Evolutionary conservation across 2,888 invertebrate genomes (phyloP).

Genomic region (Caenorhabditis drosophilae): DNA sequence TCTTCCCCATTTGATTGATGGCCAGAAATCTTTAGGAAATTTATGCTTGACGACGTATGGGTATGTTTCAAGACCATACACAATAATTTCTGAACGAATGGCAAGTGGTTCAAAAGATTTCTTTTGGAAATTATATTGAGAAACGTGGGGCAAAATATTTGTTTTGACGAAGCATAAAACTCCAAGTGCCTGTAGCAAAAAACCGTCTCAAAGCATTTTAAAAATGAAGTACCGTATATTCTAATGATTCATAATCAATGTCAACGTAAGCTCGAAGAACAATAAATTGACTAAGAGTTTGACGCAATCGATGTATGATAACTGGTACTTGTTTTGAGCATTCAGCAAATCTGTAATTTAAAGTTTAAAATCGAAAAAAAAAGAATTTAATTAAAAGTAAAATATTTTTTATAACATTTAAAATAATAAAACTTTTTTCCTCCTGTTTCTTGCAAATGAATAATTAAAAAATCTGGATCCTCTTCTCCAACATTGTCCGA

Average conservation of each 20-base stretch:
- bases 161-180: conserved; percentile 55
- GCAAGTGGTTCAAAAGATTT: conserved; percentile 33
- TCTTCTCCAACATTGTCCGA: conserved; percentile 43
- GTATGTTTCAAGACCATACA: conserved; percentile 42
- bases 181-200: conserved; percentile 57
- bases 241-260: conserved; percentile 54
- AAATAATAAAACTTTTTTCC: conserved; percentile 52
- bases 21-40: conserved; percentile 66
- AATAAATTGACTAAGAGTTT: conserved; percentile 44
- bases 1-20: conserved; percentile 63
- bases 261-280: conserved; percentile 55
- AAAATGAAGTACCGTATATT: conserved; percentile 54
- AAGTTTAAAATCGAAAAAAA: no score
- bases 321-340: conserved; percentile 53
- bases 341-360: conserved; percentile 37
- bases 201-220: no score
- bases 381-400: no score
- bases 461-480: conserved; percentile 47
- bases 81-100: conserved; percentile 33
- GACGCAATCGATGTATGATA: conserved; percentile 49
- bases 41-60: conserved; percentile 59
- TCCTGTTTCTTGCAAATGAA: conserved; percentile 66
- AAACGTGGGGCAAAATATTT: conserved; percentile 30
- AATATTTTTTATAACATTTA: not conserved
- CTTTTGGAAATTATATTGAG: conserved; percentile 58